Evolutionary conservation across 2,797 vertebrate genomes (phyloP), one percentile per base, ranked within the genome.

Genomic region (Chanos chanos): DNA sequence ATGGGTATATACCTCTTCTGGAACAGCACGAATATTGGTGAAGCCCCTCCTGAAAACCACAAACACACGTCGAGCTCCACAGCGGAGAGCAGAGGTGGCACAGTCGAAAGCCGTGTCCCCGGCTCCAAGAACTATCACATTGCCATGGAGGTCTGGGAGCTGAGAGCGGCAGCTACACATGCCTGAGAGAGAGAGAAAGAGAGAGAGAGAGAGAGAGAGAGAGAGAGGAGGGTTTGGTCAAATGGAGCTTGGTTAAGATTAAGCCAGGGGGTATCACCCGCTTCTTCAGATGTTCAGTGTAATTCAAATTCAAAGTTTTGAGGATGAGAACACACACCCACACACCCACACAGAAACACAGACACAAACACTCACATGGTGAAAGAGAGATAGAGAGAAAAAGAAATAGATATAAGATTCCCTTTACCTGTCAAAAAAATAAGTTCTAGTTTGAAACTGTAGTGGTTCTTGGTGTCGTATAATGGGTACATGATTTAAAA

Each of bases 91-190:
- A 2, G 94, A 97, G 34, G 95, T 98, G 15, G 94, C 95, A 16
- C 94, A 97, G 87, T 97, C 95, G 64, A 98, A 97, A 1, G 96
- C 95, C 0, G 94, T 98, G 86, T 97, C 96, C 34, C 96, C 94
- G 0, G 95, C 89, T 18, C 96, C 94, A 1, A 98, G 82, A 22
- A 98, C 93, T 28, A 97, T 91, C 81, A 94, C 94, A 1, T 83
- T 79, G 8, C 96, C 95, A 63, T 59, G 84, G 34, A 97, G 7
- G 54, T 89, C 81, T 1, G 93, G 96, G 83, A 97, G 81, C 7
- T 87, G 61, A 27, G 87, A 80, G 50, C 79, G 89, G 77, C 94
- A 94, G 83, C 74, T 82, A 66, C 94, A 97, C 90, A 98, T 92
- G 39, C 94, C 94, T 97, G 37, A 5, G 24, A 57, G 16, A 57